Conservation (phyloP, 2,797 vertebrate species). For the Centropyge bicolor region DNA sequence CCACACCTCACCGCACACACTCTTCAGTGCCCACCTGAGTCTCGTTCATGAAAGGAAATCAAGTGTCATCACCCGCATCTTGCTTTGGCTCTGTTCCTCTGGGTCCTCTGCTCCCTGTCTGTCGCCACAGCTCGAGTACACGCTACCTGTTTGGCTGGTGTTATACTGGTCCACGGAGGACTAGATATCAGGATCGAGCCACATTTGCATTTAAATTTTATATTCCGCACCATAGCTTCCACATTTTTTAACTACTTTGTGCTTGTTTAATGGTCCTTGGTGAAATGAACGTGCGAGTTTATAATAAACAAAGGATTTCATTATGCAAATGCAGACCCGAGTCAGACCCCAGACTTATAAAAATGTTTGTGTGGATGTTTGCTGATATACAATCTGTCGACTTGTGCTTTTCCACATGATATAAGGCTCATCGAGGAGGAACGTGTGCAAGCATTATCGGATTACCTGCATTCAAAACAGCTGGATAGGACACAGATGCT, state of each 20-base stretch:
- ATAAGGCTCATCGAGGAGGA: constrained; percentile 30
- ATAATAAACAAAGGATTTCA: constrained; percentile 85
- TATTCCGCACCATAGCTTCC: constrained; percentile 66
- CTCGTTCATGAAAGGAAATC: constrained; percentile 71
- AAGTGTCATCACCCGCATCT: constrained; percentile 77
- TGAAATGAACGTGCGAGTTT: constrained; percentile 80
- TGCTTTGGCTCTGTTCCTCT: constrained; percentile 60
- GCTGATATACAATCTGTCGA: constrained; percentile 63
- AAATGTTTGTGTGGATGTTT: constrained; percentile 68
- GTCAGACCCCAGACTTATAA: constrained; percentile 68
- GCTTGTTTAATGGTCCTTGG: constrained; percentile 84
- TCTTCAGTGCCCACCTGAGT: constrained; percentile 66
- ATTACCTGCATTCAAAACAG: constrained; percentile 39
- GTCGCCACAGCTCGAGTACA: constrained; percentile 52
- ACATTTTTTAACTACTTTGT: constrained; percentile 80
- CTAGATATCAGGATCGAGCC: constrained; percentile 66
- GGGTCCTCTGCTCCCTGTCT: constrained; percentile 38
- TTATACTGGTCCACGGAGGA: constrained; percentile 69
- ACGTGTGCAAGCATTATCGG: constrained; percentile 47
- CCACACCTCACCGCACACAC: constrained; percentile 25
- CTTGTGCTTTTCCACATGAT: constrained; percentile 57
- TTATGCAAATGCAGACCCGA: constrained; percentile 80
- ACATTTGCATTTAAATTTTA: constrained; percentile 85
- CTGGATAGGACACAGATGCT: constrained; percentile 41
- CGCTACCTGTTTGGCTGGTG: constrained; percentile 75